Evolutionary conservation across 2,797 vertebrate species (phyloP).

Genomic region (Phataginus tetradactyla): DNA sequence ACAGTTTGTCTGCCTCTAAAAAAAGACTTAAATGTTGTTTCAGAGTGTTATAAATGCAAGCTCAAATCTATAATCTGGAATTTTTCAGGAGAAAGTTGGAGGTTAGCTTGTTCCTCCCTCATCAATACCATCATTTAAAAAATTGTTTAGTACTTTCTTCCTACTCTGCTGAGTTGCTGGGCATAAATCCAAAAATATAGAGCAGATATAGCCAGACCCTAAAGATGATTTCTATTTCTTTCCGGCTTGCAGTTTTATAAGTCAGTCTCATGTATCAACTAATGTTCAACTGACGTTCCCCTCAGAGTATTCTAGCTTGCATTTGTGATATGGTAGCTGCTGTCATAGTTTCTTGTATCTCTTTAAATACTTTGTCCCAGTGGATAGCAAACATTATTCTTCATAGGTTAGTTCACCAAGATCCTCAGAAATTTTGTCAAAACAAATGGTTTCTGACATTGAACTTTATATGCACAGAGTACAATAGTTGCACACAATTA

Average conservation of each 20-base stretch:
- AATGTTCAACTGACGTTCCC: slow-evolving; percentile 10
- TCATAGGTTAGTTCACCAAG: neutral
- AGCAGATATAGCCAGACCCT: neutral
- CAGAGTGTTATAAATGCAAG: slow-evolving; percentile 27
- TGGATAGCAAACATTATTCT: neutral
- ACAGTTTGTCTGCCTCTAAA: slow-evolving; percentile 2
- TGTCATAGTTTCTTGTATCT: neutral
- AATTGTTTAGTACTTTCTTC: slow-evolving; percentile 27
- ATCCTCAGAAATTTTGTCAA: neutral
- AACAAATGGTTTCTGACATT: slow-evolving; percentile 21
- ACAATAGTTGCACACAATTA: neutral
- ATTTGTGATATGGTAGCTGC: neutral
- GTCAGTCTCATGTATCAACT: slow-evolving; percentile 7
- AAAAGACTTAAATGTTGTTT: slow-evolving; percentile 15
- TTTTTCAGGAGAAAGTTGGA: neutral
- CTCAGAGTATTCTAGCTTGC: neutral
- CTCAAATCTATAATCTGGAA: neutral
- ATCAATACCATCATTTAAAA: neutral
- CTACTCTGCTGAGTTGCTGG: neutral
- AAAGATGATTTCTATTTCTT: slow-evolving; percentile 50
- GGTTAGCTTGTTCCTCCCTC: neutral
- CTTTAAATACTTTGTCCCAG: neutral
- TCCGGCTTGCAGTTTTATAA: slow-evolving; percentile 41
- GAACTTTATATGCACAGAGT: neutral
- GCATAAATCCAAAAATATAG: slow-evolving; percentile 30